Evolutionary conservation across 2,113 vertebrate species (phyloP).

Genomic region (Prunella himalayana): DNA sequence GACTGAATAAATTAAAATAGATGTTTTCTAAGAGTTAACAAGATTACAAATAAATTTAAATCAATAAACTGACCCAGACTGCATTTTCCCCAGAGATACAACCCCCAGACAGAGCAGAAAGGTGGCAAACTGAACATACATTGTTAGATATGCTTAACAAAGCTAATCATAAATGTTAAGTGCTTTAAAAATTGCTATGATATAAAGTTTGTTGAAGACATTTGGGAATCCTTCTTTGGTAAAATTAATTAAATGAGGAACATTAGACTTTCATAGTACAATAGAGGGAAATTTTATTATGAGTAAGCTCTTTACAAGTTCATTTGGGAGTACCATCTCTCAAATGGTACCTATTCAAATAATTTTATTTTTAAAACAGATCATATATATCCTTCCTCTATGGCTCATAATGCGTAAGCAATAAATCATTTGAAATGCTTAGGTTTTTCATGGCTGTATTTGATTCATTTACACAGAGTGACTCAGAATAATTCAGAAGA

Average conservation of each 20-base stretch:
- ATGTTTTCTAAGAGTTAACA: neutral
- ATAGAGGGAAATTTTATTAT: neutral
- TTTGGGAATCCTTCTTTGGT: neutral
- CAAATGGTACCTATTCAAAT: neutral
- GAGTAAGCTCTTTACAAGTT: neutral
- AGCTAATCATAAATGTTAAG: neutral
- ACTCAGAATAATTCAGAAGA: neutral
- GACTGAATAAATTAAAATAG: neutral
- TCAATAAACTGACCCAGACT: neutral
- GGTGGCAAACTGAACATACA: neutral
- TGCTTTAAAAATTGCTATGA: neutral
- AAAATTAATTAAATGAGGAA: conserved; percentile 24
- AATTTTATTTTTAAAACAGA: neutral
- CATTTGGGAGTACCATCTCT: neutral
- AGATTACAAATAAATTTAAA: neutral
- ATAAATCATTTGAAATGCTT: neutral
- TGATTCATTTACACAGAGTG: neutral
- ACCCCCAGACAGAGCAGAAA: neutral
- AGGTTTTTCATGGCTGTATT: neutral
- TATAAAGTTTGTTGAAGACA: neutral
- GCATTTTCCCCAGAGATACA: neutral
- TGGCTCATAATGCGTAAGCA: neutral
- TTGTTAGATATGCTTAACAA: neutral
- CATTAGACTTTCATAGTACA: neutral
- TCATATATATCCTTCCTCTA: neutral